Conservation (phyloP, 2,113 vertebrate genomes). For the Circaetus gallicus region DNA sequence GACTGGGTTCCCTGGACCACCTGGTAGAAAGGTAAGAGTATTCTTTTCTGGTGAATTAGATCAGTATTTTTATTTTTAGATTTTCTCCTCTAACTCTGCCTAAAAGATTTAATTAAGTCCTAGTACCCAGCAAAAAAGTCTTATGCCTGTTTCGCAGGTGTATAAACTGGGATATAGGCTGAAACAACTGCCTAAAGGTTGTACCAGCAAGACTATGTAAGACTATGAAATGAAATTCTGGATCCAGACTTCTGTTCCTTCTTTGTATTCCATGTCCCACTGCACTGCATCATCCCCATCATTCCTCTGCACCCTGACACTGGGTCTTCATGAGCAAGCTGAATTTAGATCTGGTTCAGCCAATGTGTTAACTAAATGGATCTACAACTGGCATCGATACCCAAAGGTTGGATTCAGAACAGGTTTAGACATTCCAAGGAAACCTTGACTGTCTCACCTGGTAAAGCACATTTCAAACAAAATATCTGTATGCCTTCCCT, state of each 20-base stretch:
- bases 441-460: background rate
- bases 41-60: background rate
- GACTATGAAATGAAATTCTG: background rate
- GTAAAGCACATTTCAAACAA: background rate
- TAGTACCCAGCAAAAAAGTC: background rate
- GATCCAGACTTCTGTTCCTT: background rate
- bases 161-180: background rate
- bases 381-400: background rate
- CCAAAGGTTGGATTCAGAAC: background rate
- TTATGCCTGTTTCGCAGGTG: background rate
- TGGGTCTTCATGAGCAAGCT: background rate
- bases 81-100: background rate
- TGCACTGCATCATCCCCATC: background rate
- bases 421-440: background rate
- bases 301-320: background rate
- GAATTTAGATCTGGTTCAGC: background rate
- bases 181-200: background rate
- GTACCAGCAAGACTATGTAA: background rate
- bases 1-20: conserved; percentile 80
- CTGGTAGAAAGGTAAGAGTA: conserved; percentile 86
- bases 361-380: background rate
- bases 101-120: background rate
- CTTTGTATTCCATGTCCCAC: background rate
- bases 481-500: background rate
- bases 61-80: background rate